Evolutionary conservation across 2,888 invertebrate genomes (phyloP).

Genomic region (Galerucella pusilla): DNA sequence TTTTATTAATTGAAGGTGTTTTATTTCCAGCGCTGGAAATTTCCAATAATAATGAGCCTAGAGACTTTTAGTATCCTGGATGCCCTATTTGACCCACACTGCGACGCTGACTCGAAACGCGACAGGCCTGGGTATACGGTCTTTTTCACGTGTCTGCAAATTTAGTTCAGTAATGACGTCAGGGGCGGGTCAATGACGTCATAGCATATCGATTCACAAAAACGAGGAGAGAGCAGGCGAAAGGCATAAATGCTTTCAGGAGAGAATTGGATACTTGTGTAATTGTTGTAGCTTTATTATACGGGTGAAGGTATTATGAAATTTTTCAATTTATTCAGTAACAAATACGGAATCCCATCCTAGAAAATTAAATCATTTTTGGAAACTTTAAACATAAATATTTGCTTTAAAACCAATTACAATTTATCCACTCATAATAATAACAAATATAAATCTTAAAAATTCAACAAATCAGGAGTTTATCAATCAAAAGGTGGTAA

Average conservation of each 20-base stretch:
- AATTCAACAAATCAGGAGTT: no score
- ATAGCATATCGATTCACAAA: constrained; percentile 45
- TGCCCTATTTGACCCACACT: constrained; percentile 11
- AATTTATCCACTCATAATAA: no score
- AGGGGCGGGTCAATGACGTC: constrained; percentile 50
- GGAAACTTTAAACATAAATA: no score
- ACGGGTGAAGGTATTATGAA: no score
- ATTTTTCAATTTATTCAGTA: no score
- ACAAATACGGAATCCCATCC: no score
- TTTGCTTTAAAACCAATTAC: no score
- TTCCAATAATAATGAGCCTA: not conserved
- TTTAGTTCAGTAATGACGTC: constrained; percentile 46
- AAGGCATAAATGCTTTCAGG: constrained; percentile 26
- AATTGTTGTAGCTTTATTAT: no score
- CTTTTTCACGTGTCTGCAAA: constrained; percentile 34
- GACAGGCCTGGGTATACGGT: constrained; percentile 2
- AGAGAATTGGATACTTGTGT: constrained; percentile 22
- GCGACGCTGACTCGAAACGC: constrained; percentile 2
- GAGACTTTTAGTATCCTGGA: not conserved
- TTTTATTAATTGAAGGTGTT: not conserved
- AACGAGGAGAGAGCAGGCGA: constrained; percentile 17
- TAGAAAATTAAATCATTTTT: no score
- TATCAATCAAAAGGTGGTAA: no score
- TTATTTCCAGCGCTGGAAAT: not conserved
- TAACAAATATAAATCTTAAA: no score